Conservation (phyloP, 1,140 invertebrate species). For the Drosophila pruinosa region DNA sequence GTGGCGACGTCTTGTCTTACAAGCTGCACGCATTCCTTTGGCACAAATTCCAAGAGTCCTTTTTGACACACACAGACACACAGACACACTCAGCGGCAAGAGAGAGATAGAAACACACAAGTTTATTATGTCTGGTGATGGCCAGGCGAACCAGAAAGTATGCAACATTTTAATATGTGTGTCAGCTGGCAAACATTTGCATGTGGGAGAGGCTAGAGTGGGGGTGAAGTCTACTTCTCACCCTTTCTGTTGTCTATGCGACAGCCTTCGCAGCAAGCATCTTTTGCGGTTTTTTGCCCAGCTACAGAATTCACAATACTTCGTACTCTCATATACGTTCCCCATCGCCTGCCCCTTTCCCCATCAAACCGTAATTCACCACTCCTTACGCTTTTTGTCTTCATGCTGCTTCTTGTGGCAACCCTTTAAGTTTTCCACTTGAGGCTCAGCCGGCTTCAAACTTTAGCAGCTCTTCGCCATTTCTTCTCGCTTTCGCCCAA, state of each 20-base stretch:
- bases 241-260: conserved; percentile 47
- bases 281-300: conserved; percentile 53
- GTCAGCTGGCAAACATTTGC: conserved; percentile 46
- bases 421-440: conserved; percentile 57
- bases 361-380: background rate
- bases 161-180: conserved; percentile 80
- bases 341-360: background rate
- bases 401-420: conserved; percentile 10
- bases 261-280: conserved; percentile 60
- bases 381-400: background rate
- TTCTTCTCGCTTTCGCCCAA: background rate
- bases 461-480: conserved; percentile 46
- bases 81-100: conserved; percentile 9
- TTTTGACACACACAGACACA: conserved; percentile 25
- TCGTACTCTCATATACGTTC: background rate
- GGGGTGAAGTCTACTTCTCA: background rate
- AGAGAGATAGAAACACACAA: conserved; percentile 24
- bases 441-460: conserved; percentile 46
- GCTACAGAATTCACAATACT: conserved; percentile 52
- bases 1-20: conserved; percentile 64
- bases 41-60: conserved; percentile 52
- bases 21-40: conserved; percentile 66
- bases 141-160: conserved; percentile 47
- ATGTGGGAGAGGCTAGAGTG: conserved; percentile 5
- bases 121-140: conserved; percentile 72